Conservation (phyloP, 2,888 invertebrate genomes). For the Mycogona germanica region DNA sequence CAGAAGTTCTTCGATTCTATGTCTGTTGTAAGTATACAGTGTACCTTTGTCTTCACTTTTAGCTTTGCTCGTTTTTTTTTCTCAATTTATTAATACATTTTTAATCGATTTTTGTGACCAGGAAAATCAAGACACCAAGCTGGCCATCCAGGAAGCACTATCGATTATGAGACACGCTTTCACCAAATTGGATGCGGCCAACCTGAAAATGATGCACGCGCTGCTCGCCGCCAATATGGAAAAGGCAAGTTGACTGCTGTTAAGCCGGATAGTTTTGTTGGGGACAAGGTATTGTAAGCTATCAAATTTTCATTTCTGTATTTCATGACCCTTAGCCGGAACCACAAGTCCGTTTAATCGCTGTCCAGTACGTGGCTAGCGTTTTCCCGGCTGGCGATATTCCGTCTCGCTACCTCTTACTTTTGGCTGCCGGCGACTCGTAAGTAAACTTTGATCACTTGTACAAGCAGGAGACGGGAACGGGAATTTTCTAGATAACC, state of each 20-base stretch:
- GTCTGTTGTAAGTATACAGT: conserved; percentile 16
- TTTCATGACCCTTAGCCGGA: conserved; percentile 36
- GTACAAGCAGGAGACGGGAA: neutral
- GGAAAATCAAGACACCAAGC: conserved; percentile 41
- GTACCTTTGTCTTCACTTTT: conserved; percentile 24
- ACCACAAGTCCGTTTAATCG: conserved; percentile 65
- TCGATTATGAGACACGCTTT: conserved; percentile 55
- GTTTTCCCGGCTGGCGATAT: conserved; percentile 72
- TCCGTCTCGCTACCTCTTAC: conserved; percentile 64
- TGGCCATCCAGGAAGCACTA: conserved; percentile 53
- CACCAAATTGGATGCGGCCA: conserved; percentile 31
- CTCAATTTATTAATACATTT: too few relatives aligned
- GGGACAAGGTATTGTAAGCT: neutral
- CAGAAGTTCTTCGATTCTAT: conserved; percentile 37
- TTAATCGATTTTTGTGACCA: conserved; percentile 18
- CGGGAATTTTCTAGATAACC: too few relatives aligned
- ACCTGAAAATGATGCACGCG: conserved; percentile 43
- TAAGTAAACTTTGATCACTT: conserved; percentile 35
- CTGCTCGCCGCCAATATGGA: conserved; percentile 59
- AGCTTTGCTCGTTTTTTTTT: neutral
- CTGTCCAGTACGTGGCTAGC: conserved; percentile 64
- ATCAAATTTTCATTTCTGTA: neutral
- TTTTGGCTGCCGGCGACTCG: conserved; percentile 74
- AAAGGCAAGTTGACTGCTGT: conserved; percentile 38
- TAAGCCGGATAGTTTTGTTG: neutral